Evolutionary conservation across 2,888 invertebrate genomes (phyloP), one percentile per base, ranked within the genome.

Genomic region (Erebia aethiops): DNA sequence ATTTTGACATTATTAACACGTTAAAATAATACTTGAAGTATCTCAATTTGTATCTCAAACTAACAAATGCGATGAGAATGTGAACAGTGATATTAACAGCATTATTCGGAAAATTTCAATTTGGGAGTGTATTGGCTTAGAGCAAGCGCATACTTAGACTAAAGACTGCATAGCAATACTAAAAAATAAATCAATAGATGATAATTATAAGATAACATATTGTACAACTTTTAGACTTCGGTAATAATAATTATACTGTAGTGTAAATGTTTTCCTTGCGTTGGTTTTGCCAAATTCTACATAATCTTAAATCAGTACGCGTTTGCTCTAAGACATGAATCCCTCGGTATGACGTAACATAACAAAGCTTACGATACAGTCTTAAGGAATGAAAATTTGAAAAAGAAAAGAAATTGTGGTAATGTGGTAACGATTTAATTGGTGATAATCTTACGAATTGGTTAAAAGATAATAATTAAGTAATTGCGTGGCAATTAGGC

Each of bases 371-470:
- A 65, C 72, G 52, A 69, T 63, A 62, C 71, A 69, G 71, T 70
- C 62, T 61, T 60, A 58, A 69, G 43, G 43, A 66, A 21, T 69
- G 46, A 61, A 71, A 64, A 67, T 58, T 69, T 14, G 46, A 67
- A 70, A 70, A 14, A 14, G 49, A 69, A 69, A 35, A 62, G 58
- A 51, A 70, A 69, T 69, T 74, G 73, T 75, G 74, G 75, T 75
- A 74, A 74, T 71, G 26, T 26, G 26, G 35, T 35, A 68, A 76
- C 74, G 75, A 73, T 76, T 73, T 64, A 76, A 79, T 79, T 80
- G 88, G 91, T 92, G 91, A 91, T 92, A 92, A 87, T 84, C 84
- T 87, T 87, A 90, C 92, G 91, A 92, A 92, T 92, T 92, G 91
- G 88, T 84, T 89, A 89, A 85, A 35, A 82, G 87, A 90, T 90